Base-by-base conservation (phyloP, 2,888 invertebrate genomes). In the Vesta saturnalis region DNA sequence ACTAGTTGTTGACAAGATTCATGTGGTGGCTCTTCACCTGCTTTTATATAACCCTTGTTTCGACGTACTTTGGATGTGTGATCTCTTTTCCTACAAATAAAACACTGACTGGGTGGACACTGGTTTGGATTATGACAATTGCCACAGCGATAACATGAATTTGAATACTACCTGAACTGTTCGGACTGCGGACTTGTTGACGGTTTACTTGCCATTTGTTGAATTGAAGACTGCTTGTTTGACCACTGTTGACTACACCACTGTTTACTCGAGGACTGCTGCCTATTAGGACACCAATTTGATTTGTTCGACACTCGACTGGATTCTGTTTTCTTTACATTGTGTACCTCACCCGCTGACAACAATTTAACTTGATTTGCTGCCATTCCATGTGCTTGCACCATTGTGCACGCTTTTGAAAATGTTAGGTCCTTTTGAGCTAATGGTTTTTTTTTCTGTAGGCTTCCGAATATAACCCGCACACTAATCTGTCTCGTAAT, bases 351-450 rank as follows among this genome's bases (percentile, higher is more conserved):
- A n/a, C 49, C 49, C 10, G 18, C 49, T 6, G 16, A 14, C 15
- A 49, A 19, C 16, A 19, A 2, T 46, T 46, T 46, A 5, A 14
- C 46, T 14, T 46, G 46, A 14, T 46, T 46, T 10, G 5, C 30
- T 46, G 46, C 10, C 46, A 14, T n/a, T 19, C 15, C 49, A 18
- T 18, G 16, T 16, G 49, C 49, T 10, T 18, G 16, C 15, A 15
- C 49, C 5, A 49, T 16, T 19, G 16, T 16, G 19, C 49, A 49
- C 16, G 49, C 49, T 19, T 49, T 49, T 49, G 49, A 49, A 49
- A 49, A 49, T 15, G 49, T 15, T 10, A 49, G 16, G 10, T 49
- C 15, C 16, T 49, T 49, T 16, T 49, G 14, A 15, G 18, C 16
- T 49, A 49, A 49, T 8, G 10, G 49, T 16, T 49, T 49, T 4